A percentile compares a stretch with the other conserved stretches of the same genome.
These are phyloP conservation scores for Idaea biselata DNA, from an alignment of 2,888 invertebrate genomes.

Conservation along the genomic window DNA sequence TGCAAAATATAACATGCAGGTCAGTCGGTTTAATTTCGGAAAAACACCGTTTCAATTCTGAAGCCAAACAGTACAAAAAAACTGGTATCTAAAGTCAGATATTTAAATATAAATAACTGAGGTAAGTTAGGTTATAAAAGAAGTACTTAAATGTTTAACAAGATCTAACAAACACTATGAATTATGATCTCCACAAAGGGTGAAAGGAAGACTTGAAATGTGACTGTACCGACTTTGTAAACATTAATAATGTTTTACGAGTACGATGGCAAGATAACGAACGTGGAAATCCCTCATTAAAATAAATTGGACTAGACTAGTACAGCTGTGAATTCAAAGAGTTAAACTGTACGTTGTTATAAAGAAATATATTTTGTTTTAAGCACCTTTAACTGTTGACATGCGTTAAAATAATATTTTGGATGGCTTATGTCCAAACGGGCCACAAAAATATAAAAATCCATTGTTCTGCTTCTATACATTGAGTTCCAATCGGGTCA, in stretches of 20 bases:
- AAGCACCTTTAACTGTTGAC: not conserved
- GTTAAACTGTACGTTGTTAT: not conserved
- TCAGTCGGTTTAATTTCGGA: no score
- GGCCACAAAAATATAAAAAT: no score
- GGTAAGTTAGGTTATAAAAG: not conserved
- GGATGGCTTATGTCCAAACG: no score
- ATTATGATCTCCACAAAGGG: not conserved
- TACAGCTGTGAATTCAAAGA: slow-evolving; percentile 20
- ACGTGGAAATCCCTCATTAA: slow-evolving; percentile 37
- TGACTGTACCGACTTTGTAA: slow-evolving; percentile 11
- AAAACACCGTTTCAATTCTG: no score
- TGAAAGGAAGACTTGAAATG: not conserved
- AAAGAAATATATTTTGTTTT: not conserved
- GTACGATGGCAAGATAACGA: slow-evolving; percentile 7
- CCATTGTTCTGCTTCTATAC: no score
- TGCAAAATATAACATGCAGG: no score
- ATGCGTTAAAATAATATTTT: not conserved
- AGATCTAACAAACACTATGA: not conserved
- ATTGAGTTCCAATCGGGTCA: no score
- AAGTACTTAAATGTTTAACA: not conserved
- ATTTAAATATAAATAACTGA: not conserved
- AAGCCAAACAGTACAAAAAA: not conserved
- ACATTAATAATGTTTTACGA: slow-evolving; percentile 17
- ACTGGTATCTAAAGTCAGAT: not conserved
- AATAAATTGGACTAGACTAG: slow-evolving; percentile 35